Evolutionary conservation across 2,888 invertebrate genomes (phyloP).

Genomic region (Phaedon cochleariae): DNA sequence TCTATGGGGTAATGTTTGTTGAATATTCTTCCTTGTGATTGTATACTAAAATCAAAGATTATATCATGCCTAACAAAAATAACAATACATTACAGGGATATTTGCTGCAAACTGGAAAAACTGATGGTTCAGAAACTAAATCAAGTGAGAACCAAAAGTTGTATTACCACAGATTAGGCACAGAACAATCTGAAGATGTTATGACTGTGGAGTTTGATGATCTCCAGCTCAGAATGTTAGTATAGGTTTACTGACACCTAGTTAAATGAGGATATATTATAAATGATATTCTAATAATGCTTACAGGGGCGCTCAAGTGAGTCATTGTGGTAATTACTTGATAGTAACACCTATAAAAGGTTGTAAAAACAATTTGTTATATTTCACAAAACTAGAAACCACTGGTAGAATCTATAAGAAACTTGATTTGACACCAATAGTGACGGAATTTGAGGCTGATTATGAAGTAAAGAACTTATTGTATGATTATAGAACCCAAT

Average conservation of each 20-base stretch:
- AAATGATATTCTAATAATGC: too few species aligned
- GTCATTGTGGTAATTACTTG: conserved; percentile 91
- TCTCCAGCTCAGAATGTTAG: conserved; percentile 90
- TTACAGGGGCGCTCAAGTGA: conserved; percentile 81
- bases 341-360: conserved; percentile 85
- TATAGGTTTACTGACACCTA: background rate
- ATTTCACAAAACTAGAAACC: conserved; percentile 79
- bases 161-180: conserved; percentile 90
- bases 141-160: conserved; percentile 91
- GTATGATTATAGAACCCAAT: too few species aligned
- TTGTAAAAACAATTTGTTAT: conserved; percentile 91
- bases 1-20: conserved; percentile 79
- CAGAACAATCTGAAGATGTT: conserved; percentile 85
- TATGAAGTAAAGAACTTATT: conserved; percentile 92
- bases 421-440: conserved; percentile 79
- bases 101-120: conserved; percentile 78
- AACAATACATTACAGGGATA: conserved; percentile 70
- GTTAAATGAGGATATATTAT: background rate
- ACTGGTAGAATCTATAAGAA: conserved; percentile 70
- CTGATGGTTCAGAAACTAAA: conserved; percentile 92
- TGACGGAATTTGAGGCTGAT: conserved; percentile 91
- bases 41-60: too few species aligned
- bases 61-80: too few species aligned
- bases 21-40: too few species aligned
- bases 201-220: conserved; percentile 90